Conservation (phyloP, 92 coral and sea anemone species). For the Bergia puertoricense region DNA sequence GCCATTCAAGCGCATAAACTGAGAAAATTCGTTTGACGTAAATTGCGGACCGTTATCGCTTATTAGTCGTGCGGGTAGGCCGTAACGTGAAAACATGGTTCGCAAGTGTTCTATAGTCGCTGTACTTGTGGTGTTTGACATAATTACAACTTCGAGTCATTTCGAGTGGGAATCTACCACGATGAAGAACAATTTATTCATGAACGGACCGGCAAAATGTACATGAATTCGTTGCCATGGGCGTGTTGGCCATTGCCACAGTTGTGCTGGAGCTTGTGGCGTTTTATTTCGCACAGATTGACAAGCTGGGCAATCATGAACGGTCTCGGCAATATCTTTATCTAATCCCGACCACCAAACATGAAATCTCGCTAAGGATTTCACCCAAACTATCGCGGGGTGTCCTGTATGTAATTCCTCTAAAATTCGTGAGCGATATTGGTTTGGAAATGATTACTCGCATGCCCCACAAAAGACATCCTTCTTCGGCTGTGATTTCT, state of each 20-base stretch:
- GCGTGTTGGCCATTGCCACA: neutral
- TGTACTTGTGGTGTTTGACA: neutral
- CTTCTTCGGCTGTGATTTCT: too few species aligned
- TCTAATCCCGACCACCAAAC: too few species aligned
- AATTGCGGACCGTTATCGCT: neutral
- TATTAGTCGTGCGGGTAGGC: neutral
- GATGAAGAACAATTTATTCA: neutral
- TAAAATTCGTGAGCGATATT: too few species aligned
- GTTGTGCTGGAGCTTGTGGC: neutral
- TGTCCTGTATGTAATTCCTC: too few species aligned
- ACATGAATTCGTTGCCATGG: neutral
- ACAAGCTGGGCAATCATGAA: neutral
- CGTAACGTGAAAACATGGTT: neutral
- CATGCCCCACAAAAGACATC: too few species aligned
- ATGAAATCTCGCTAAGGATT: too few species aligned
- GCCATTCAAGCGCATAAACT: neutral
- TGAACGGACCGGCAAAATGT: neutral
- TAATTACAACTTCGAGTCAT: neutral
- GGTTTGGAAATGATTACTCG: too few species aligned
- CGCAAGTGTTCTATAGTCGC: neutral
- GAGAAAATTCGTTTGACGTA: neutral
- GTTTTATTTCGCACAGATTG: neutral
- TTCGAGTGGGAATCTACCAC: neutral
- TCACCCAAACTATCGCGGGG: too few species aligned
- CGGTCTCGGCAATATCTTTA: too few species aligned